Conservation (phyloP, 2,888 invertebrate genomes). For the Rotaria socialis region DNA sequence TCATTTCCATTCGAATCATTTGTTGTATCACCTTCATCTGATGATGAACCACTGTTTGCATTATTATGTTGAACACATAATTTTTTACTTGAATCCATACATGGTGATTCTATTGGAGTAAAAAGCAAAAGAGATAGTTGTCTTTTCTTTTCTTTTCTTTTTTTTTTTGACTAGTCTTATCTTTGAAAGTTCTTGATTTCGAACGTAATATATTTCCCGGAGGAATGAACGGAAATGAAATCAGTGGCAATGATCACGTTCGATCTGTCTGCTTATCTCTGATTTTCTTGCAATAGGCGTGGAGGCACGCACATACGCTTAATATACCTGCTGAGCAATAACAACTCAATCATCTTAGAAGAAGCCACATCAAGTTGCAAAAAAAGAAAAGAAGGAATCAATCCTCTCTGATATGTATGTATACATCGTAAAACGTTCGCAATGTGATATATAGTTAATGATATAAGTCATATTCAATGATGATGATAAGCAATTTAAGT, state of each 20-base stretch:
- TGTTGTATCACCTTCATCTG: background rate
- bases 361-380: background rate
- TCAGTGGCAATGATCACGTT: conserved; percentile 2
- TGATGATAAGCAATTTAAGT: background rate
- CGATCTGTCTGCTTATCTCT: conserved; percentile 16
- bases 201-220: conserved; percentile 16
- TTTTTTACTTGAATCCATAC: background rate
- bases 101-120: background rate
- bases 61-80: background rate
- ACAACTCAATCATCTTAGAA: conserved; percentile 20
- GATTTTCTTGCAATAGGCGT: conserved; percentile 14
- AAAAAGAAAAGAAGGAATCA: background rate
- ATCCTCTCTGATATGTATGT: conserved; percentile 13
- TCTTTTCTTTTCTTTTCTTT: background rate
- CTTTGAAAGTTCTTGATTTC: background rate
- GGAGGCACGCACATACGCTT: conserved; percentile 12
- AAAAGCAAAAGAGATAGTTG: background rate
- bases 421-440: conserved; percentile 17
- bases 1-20: conserved; percentile 9
- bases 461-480: conserved; percentile 15
- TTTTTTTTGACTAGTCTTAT: background rate
- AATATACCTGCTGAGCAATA: conserved; percentile 31
- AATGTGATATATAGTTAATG: conserved; percentile 19
- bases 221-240: conserved; percentile 22
- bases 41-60: background rate